These are phyloP conservation scores for Arctia plantaginis DNA, from an alignment of 2,888 invertebrate species.

Conservation along the genomic window DNA sequence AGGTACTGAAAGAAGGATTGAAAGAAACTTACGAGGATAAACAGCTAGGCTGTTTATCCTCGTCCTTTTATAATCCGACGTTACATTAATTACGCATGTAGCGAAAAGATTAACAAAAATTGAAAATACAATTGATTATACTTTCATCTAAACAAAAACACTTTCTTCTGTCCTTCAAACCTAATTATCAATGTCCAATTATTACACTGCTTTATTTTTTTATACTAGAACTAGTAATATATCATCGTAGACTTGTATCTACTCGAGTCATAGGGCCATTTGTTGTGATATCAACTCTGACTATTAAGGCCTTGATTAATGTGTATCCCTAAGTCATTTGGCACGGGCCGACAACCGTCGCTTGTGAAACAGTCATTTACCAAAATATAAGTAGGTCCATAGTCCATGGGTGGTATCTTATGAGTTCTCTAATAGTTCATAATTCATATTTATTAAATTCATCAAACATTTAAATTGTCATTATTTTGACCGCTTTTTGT, in stretches of 20 bases:
- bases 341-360: slow-evolving; percentile 29
- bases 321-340: slow-evolving; percentile 38
- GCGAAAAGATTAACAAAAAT: background rate
- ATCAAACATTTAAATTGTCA: background rate
- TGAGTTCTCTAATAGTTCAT: background rate
- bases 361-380: slow-evolving; percentile 45
- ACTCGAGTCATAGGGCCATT: slow-evolving; percentile 43
- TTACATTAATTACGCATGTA: too few species aligned
- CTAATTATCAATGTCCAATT: too few species aligned
- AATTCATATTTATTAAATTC: background rate
- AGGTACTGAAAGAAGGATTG: background rate
- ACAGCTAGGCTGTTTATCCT: background rate
- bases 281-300: slow-evolving; percentile 37
- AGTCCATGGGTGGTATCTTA: slow-evolving; percentile 26
- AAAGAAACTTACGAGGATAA: background rate
- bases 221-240: slow-evolving; percentile 11
- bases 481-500: background rate
- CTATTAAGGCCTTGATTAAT: slow-evolving; percentile 44
- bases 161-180: background rate
- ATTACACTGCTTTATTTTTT: too few species aligned
- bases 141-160: background rate
- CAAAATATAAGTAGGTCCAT: slow-evolving; percentile 43
- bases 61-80: too few species aligned
- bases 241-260: background rate
- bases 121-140: background rate